A percentile compares a stretch with the other conserved stretches of the same genome.
phyloP scores from a whole-genome alignment of 2,113 vertebrate genomes.

The Vulpes lagopus region DNA sequence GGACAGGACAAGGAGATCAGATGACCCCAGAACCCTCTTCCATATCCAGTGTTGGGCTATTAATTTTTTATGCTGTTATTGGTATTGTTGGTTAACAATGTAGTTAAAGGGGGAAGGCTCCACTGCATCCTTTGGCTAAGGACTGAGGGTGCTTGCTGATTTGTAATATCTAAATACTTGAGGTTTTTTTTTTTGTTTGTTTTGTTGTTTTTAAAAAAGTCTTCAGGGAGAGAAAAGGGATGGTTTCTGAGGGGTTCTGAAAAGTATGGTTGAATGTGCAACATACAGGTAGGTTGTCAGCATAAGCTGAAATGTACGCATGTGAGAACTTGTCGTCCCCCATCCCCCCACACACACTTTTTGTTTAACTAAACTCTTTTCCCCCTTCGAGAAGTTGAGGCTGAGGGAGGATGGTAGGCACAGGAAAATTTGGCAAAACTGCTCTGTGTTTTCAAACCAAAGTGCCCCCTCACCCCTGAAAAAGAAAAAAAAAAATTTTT shows the following conservation, averaged over 20 bases:
- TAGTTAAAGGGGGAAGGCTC: conserved; percentile 39
- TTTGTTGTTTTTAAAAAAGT: conserved; percentile 75
- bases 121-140: conserved; percentile 59
- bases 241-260: conserved; percentile 74
- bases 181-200: conserved; percentile 10
- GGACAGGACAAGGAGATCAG: conserved; percentile 62
- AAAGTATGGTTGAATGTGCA: conserved; percentile 68
- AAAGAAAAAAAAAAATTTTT: conserved; percentile 7
- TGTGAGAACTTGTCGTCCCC: conserved; percentile 65
- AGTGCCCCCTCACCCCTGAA: neutral
- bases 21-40: neutral
- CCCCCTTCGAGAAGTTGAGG: conserved; percentile 1
- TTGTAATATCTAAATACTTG: conserved; percentile 46
- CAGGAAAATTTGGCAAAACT: conserved; percentile 71
- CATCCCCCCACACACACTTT: neutral
- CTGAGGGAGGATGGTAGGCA: conserved; percentile 61
- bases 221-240: conserved; percentile 75
- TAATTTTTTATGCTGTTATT: neutral
- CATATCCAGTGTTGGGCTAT: neutral
- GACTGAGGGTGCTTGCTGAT: conserved; percentile 71
- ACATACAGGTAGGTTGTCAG: conserved; percentile 88
- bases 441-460: conserved; percentile 79
- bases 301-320: conserved; percentile 55
- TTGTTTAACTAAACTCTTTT: neutral
- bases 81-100: conserved; percentile 39